A percentile compares a stretch with the other conserved stretches of the same genome.
These are phyloP conservation scores for Perizoma affinitatum DNA, from an alignment of 2,888 invertebrate genomes.

Conservation along the genomic window DNA sequence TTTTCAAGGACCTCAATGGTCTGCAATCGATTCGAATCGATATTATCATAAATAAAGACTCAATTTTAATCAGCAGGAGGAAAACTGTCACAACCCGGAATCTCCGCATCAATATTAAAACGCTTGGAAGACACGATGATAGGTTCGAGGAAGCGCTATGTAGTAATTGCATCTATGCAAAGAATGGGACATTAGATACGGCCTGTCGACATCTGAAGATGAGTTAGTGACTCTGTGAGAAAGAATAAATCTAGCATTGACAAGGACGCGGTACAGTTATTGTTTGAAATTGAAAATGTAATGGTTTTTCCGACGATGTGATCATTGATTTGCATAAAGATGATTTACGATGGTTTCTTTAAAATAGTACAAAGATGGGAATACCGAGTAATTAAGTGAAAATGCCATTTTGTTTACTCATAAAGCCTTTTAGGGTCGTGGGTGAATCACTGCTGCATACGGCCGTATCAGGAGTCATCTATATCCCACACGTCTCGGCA, in stretches of 20 bases:
- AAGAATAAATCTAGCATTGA: slow-evolving; percentile 69
- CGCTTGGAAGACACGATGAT: slow-evolving; percentile 43
- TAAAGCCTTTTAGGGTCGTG: slow-evolving; percentile 23
- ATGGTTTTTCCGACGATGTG: slow-evolving; percentile 53
- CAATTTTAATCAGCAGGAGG: slow-evolving; percentile 24
- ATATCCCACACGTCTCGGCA: slow-evolving; percentile 30
- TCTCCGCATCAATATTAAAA: slow-evolving; percentile 56
- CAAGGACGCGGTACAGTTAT: slow-evolving; percentile 57
- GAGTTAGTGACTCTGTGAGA: slow-evolving; percentile 56
- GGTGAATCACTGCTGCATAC: slow-evolving; percentile 41
- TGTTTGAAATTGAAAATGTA: slow-evolving; percentile 48
- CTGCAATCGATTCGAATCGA: slow-evolving; percentile 24
- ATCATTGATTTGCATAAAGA: slow-evolving; percentile 49
- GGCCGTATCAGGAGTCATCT: slow-evolving; percentile 40
- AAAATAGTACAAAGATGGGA: slow-evolving; percentile 38
- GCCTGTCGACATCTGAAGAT: slow-evolving; percentile 30
- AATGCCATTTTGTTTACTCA: slow-evolving; percentile 27
- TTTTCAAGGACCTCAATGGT: slow-evolving; percentile 27
- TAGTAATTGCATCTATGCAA: slow-evolving; percentile 53
- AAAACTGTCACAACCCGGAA: slow-evolving; percentile 55
- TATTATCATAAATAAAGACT: slow-evolving; percentile 20
- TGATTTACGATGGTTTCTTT: slow-evolving; percentile 30
- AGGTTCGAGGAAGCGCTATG: slow-evolving; percentile 58
- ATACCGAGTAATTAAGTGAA: slow-evolving; percentile 31
- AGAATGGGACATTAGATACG: slow-evolving; percentile 56